A percentile compares a stretch with the other conserved stretches of the same genome.
These are phyloP conservation scores for Poeciliopsis retropinna DNA, from an alignment of 2,113 vertebrate species.

Conservation along the genomic window DNA sequence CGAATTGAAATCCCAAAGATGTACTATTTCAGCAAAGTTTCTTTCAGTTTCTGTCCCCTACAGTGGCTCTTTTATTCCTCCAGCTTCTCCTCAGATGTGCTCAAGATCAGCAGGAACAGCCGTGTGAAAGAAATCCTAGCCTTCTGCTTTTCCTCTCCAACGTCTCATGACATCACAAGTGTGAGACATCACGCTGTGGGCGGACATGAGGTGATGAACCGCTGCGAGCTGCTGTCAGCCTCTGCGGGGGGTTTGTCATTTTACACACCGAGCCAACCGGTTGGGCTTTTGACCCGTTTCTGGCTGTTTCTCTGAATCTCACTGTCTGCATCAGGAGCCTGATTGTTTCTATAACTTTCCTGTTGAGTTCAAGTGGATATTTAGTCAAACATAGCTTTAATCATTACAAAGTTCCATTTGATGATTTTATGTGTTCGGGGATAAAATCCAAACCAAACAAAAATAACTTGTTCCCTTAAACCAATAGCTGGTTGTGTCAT, in stretches of 20 bases:
- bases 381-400: too few relatives aligned
- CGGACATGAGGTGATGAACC: constrained; percentile 55
- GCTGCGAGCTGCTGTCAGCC: constrained; percentile 58
- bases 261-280: constrained; percentile 47
- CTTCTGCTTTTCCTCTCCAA: constrained; percentile 21
- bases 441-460: too few relatives aligned
- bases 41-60: background rate
- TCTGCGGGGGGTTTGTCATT: constrained; percentile 40
- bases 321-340: background rate
- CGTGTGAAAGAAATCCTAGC: background rate
- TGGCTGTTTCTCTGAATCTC: background rate
- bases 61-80: constrained; percentile 35
- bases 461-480: too few relatives aligned
- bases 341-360: too few relatives aligned
- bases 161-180: constrained; percentile 43
- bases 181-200: constrained; percentile 42
- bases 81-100: constrained; percentile 8
- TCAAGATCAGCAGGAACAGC: constrained; percentile 18
- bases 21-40: constrained; percentile 4
- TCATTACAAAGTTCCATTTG: too few relatives aligned
- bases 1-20: background rate
- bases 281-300: constrained; percentile 49
- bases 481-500: too few relatives aligned
- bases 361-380: too few relatives aligned
- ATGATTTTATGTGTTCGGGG: too few relatives aligned